Conservation (phyloP, 2,888 invertebrate species). For the Drosophila pseudotalamancana region DNA sequence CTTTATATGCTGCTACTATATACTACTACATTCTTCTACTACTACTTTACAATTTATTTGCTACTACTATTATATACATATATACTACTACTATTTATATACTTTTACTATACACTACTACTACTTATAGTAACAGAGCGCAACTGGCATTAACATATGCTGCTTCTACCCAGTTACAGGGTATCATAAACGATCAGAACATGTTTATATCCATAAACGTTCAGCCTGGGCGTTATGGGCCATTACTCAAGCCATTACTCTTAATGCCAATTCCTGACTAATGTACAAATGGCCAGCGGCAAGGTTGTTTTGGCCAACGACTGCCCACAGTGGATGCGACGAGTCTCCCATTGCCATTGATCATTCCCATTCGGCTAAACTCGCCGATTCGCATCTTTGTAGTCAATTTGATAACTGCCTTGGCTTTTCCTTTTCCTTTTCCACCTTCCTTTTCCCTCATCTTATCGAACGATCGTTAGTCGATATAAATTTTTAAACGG, state of each 20-base stretch:
- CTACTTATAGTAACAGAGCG: not conserved
- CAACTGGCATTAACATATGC: not conserved
- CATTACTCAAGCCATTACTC: slow-evolving; percentile 55
- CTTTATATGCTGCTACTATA: no score
- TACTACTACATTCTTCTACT: no score
- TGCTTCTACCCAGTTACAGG: slow-evolving; percentile 9
- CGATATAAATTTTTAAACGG: slow-evolving; percentile 51
- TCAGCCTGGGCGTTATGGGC: slow-evolving; percentile 41
- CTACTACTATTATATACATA: no score
- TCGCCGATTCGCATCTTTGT: slow-evolving; percentile 13
- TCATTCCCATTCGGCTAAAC: slow-evolving; percentile 16
- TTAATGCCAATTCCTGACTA: slow-evolving; percentile 35
- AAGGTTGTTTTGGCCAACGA: slow-evolving; percentile 44
- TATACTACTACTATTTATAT: no score
- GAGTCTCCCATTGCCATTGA: slow-evolving; percentile 36
- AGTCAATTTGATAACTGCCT: slow-evolving; percentile 53
- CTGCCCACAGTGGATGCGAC: slow-evolving; percentile 29
- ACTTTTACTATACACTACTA: not conserved
- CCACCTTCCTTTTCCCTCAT: slow-evolving; percentile 15
- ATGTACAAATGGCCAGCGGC: slow-evolving; percentile 55
- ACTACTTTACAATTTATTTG: no score
- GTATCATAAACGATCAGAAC: slow-evolving; percentile 22
- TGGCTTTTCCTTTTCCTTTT: no score
- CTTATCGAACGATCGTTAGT: slow-evolving; percentile 45
- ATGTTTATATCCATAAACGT: slow-evolving; percentile 13